Conservation (phyloP, 1,140 invertebrate species). For the Calliphora vicina region DNA sequence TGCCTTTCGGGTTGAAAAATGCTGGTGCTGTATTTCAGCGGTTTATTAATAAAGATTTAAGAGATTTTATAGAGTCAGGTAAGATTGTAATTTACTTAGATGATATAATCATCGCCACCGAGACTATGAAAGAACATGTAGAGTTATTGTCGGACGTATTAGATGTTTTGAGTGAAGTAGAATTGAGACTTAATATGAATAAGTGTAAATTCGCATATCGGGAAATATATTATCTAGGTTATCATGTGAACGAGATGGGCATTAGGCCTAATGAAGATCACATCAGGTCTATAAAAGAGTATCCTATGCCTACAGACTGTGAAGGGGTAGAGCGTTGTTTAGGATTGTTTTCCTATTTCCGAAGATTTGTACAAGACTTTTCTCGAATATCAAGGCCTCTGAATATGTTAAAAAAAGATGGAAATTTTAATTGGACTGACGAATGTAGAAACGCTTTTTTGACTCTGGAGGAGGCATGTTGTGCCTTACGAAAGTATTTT, state of each 20-base stretch:
- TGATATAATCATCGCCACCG: no score
- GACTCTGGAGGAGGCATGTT: not conserved
- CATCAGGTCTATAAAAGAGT: not conserved
- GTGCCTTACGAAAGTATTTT: constrained; percentile 5
- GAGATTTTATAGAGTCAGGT: no score
- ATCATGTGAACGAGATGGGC: not conserved
- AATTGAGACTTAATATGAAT: not conserved
- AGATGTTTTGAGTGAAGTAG: not conserved
- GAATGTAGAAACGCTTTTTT: not conserved
- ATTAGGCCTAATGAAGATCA: not conserved
- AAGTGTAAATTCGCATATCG: constrained; percentile 23
- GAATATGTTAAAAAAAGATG: not conserved
- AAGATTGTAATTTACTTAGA: no score
- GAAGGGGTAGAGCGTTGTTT: no score
- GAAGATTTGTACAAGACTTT: no score
- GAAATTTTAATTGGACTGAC: not conserved
- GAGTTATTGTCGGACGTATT: not conserved
- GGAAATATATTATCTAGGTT: not conserved
- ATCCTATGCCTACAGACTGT: not conserved
- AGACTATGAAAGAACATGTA: not conserved
- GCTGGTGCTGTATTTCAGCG: no score
- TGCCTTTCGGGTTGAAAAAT: no score
- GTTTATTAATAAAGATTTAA: no score
- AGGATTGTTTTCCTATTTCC: not conserved
- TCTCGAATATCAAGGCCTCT: no score